Conservation (phyloP, 2,888 invertebrate genomes). For the Rhagonycha lutea region DNA sequence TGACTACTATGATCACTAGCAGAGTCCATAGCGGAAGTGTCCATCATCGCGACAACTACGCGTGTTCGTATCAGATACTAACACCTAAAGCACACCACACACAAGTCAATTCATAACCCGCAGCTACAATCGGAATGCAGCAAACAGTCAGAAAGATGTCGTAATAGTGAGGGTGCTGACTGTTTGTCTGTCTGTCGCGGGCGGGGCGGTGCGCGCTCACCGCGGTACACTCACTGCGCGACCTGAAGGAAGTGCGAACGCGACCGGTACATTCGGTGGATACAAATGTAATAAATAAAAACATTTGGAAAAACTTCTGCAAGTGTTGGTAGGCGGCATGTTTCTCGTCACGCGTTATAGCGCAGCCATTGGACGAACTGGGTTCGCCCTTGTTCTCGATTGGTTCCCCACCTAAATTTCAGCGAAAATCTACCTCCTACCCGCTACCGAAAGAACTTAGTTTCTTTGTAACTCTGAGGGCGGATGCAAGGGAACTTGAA, state of each 20-base stretch:
- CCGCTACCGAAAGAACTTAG: slow-evolving; percentile 57
- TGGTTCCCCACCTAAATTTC: slow-evolving; percentile 46
- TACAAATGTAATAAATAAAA: slow-evolving; percentile 77
- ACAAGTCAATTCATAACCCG: slow-evolving; percentile 30
- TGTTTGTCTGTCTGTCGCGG: slow-evolving; percentile 55
- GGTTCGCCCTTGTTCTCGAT: slow-evolving; percentile 41
- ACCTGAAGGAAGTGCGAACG: slow-evolving; percentile 50
- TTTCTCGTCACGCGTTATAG: slow-evolving; percentile 58
- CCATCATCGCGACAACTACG: slow-evolving; percentile 54
- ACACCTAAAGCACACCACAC: slow-evolving; percentile 23
- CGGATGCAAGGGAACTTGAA: slow-evolving; percentile 57
- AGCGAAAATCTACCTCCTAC: slow-evolving; percentile 46
- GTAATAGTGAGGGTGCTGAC: slow-evolving; percentile 50
- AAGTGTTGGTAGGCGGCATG: slow-evolving; percentile 49
- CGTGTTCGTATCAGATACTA: slow-evolving; percentile 21
- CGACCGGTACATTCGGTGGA: slow-evolving; percentile 69
- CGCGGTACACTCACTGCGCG: slow-evolving; percentile 35
- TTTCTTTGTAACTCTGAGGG: slow-evolving; percentile 64
- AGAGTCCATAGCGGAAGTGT: slow-evolving; percentile 62
- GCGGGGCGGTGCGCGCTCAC: slow-evolving; percentile 50
- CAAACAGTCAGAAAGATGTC: slow-evolving; percentile 54
- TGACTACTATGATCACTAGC: slow-evolving; percentile 63
- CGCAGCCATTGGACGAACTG: slow-evolving; percentile 58
- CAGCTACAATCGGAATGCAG: slow-evolving; percentile 37
- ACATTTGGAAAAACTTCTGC: slow-evolving; percentile 60